phyloP scores from a whole-genome alignment of 2,888 invertebrate genomes.

The Chesias legatella region DNA sequence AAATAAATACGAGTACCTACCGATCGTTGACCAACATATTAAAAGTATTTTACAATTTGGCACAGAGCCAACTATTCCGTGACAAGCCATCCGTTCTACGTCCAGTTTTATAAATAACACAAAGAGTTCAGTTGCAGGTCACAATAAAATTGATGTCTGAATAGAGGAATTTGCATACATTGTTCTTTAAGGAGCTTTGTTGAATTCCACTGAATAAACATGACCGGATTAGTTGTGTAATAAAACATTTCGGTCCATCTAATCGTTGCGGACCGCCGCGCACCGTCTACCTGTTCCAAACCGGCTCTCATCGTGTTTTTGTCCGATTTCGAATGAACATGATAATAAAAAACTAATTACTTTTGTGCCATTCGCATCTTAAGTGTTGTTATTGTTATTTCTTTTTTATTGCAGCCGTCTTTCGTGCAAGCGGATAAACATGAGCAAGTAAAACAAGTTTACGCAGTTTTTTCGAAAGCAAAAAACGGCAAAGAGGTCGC shows the following conservation, averaged over 20 bases:
- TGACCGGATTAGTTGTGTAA: slow-evolving; percentile 13
- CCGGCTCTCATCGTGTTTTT: slow-evolving; percentile 22
- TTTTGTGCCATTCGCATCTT: slow-evolving; percentile 41
- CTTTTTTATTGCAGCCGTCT: slow-evolving; percentile 40
- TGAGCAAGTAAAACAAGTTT: slow-evolving; percentile 51
- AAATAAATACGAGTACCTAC: slow-evolving; percentile 57
- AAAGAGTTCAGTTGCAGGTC: slow-evolving; percentile 49
- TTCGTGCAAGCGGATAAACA: slow-evolving; percentile 49
- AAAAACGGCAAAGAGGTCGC: slow-evolving; percentile 71
- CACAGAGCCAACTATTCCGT: slow-evolving; percentile 64
- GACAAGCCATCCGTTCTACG: slow-evolving; percentile 61
- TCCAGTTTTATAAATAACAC: slow-evolving; percentile 58
- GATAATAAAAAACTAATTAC: slow-evolving; percentile 43
- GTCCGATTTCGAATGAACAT: slow-evolving; percentile 27
- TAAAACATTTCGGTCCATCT: slow-evolving; percentile 11
- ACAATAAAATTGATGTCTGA: slow-evolving; percentile 36
- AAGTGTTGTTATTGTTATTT: slow-evolving; percentile 37
- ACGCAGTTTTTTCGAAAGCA: slow-evolving; percentile 39
- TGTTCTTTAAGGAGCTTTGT: slow-evolving; percentile 11
- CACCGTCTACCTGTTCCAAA: slow-evolving; percentile 19
- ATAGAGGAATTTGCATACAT: slow-evolving; percentile 34
- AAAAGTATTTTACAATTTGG: slow-evolving; percentile 70
- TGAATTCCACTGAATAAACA: slow-evolving; percentile 10
- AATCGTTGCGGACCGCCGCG: slow-evolving; percentile 1
- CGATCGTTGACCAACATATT: slow-evolving; percentile 67